Evolutionary conservation across 2,113 vertebrate genomes (phyloP).

Genomic region (Numida meleagris): DNA sequence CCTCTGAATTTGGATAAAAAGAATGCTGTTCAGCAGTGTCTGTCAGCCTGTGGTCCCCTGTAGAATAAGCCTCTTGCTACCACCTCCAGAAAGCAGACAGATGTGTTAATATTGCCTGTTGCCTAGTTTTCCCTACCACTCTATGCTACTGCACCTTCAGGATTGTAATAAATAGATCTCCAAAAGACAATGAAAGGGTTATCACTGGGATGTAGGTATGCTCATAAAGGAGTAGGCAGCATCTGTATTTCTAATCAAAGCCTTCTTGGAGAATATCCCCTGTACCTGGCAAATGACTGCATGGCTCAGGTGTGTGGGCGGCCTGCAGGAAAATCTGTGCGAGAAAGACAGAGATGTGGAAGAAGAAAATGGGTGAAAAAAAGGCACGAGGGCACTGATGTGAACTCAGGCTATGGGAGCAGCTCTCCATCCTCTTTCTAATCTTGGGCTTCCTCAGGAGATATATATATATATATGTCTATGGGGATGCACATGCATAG

Average conservation of each 20-base stretch:
- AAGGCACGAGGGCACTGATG: background rate
- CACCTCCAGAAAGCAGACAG: background rate
- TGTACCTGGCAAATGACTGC: rapidly evolving
- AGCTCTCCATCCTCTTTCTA: background rate
- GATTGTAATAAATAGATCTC: background rate
- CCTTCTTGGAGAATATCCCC: background rate
- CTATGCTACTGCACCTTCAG: background rate
- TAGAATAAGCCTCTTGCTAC: background rate
- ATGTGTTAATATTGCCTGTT: no score
- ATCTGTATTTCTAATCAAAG: background rate
- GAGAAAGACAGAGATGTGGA: background rate
- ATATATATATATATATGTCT: no score
- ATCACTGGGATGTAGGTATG: background rate
- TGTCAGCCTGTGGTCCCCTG: background rate
- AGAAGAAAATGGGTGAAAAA: background rate
- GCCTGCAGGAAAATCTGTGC: background rate
- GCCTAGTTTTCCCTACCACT: background rate
- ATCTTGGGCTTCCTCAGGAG: background rate
- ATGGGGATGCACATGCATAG: background rate
- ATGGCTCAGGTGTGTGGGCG: background rate
- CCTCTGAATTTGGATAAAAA: background rate
- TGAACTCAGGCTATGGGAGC: background rate
- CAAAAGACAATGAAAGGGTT: background rate
- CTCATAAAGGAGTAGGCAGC: background rate
- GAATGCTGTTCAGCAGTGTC: background rate